Evolutionary conservation across 1,140 invertebrate genomes (phyloP).

Genomic region (Tribolium madens): DNA sequence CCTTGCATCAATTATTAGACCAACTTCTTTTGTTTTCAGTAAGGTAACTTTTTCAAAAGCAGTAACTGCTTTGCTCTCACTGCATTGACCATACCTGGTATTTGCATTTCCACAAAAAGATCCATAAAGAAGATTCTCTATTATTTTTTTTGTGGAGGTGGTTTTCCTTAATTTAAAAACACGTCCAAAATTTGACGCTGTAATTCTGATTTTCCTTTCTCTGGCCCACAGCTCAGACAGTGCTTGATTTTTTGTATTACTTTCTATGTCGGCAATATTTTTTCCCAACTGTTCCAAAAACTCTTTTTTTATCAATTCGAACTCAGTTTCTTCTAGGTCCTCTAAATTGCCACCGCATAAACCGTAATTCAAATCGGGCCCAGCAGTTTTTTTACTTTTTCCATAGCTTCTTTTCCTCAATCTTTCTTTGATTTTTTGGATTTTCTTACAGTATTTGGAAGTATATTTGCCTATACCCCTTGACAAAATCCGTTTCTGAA

Average conservation of each 20-base stretch:
- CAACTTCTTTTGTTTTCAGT: slow-evolving; percentile 47
- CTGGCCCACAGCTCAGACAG: not conserved
- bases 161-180: slow-evolving; percentile 53
- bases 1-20: slow-evolving; percentile 47
- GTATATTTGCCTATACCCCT: not conserved
- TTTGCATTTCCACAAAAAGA: slow-evolving; percentile 49
- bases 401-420: not conserved
- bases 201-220: slow-evolving; percentile 51
- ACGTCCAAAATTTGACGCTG: no score
- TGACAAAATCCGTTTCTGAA: not conserved
- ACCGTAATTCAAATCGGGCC: not conserved
- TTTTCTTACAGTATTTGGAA: not conserved
- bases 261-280: not conserved
- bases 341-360: not conserved
- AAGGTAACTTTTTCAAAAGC: slow-evolving; percentile 31
- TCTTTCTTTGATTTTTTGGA: no score
- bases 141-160: slow-evolving; percentile 49
- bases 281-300: not conserved
- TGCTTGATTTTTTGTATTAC: not conserved
- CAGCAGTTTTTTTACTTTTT: not conserved
- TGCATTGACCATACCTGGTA: slow-evolving; percentile 15
- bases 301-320: not conserved
- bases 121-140: slow-evolving; percentile 47
- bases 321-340: not conserved
- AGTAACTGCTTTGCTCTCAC: no score